Percentiles rank a stretch among this genome's conserved stretches.
These are phyloP conservation scores for Pyrgilauda ruficollis DNA, from an alignment of 2,113 vertebrate genomes.

Conservation along the genomic window DNA sequence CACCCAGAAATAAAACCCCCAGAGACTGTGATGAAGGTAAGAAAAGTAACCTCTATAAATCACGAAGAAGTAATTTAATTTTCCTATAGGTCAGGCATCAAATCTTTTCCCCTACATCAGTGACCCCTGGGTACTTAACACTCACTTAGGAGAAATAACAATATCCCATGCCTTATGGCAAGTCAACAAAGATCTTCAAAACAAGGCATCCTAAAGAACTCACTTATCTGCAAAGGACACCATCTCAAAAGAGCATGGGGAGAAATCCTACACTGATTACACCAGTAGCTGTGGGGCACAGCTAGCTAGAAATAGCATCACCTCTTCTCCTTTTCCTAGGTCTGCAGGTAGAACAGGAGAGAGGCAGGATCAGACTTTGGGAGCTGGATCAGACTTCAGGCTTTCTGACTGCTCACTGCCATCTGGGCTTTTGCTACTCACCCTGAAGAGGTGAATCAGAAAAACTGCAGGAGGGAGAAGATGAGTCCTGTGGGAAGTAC, in stretches of 20 bases:
- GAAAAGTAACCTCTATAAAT: background rate
- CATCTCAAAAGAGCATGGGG: rapidly evolving
- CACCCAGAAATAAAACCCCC: background rate
- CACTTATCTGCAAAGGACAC: background rate
- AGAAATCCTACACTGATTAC: background rate
- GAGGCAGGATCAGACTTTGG: background rate
- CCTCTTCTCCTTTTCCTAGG: background rate
- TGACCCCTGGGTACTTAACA: background rate
- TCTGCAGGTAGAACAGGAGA: background rate
- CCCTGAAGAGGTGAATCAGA: background rate
- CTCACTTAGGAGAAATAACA: background rate
- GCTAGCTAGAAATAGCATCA: background rate
- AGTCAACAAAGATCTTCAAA: background rate
- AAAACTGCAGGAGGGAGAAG: background rate
- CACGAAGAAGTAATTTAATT: background rate
- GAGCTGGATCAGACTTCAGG: background rate
- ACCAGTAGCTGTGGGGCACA: background rate
- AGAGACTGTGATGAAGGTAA: background rate
- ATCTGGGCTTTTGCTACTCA: background rate
- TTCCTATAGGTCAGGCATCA: background rate
- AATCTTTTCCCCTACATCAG: background rate
- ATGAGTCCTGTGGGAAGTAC: background rate
- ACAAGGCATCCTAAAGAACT: background rate
- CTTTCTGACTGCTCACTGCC: background rate
- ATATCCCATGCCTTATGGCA: background rate